Conservation (phyloP, 2,888 invertebrate species). For the Caradrina kadenii region DNA sequence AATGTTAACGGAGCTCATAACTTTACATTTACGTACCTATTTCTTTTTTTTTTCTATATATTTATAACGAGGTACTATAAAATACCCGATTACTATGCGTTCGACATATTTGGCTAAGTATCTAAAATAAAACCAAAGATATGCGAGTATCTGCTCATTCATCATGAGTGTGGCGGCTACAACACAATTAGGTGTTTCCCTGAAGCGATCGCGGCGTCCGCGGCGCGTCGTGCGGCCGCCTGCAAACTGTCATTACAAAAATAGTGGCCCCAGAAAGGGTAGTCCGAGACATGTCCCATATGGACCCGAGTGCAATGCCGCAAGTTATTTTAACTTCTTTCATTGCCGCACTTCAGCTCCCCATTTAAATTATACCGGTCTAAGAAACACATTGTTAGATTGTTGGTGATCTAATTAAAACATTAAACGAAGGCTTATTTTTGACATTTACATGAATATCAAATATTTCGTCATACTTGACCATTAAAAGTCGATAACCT, state of each 20-base stretch:
- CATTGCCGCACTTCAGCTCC: conserved; percentile 68
- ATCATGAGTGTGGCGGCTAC: conserved; percentile 71
- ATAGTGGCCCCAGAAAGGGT: conserved; percentile 89
- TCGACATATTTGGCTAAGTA: conserved; percentile 35
- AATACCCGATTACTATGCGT: conserved; percentile 11
- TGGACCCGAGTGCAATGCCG: conserved; percentile 76
- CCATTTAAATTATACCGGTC: conserved; percentile 43
- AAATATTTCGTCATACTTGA: no score
- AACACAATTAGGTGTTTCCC: conserved; percentile 87
- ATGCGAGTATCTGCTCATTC: conserved; percentile 72
- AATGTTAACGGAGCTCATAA: neutral
- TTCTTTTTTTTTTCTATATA: neutral
- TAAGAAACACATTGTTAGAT: conserved; percentile 38
- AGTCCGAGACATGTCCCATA: conserved; percentile 86
- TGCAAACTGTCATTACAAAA: conserved; percentile 89
- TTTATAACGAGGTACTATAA: neutral
- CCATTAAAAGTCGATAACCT: neutral
- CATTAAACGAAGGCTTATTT: neutral
- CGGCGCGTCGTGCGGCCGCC: conserved; percentile 75
- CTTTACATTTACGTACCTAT: neutral
- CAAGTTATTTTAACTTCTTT: conserved; percentile 83
- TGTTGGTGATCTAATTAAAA: conserved; percentile 13
- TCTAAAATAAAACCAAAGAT: conserved; percentile 56
- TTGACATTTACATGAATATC: neutral
- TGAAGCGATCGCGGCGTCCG: conserved; percentile 68